Evolutionary conservation across 1,140 invertebrate genomes (phyloP).

Genomic region (Hormaphis cornu): DNA sequence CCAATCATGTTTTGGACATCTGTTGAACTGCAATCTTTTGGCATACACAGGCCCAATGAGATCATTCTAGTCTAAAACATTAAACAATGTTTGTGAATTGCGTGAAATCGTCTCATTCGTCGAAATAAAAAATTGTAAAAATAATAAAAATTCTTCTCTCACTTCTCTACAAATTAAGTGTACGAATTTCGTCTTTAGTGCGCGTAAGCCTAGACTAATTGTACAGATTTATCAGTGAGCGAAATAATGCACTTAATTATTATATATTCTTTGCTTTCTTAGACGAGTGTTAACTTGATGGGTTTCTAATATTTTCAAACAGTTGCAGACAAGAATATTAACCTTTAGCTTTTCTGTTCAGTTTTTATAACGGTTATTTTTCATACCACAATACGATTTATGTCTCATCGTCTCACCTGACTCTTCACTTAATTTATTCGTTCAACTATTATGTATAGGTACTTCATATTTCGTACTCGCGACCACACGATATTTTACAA

Average conservation of each 20-base stretch:
- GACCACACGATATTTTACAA: neutral
- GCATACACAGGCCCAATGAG: constrained; percentile 62
- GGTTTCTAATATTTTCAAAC: neutral
- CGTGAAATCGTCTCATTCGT: no score
- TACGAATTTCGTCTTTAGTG: no score
- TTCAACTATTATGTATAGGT: neutral
- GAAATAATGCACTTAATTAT: no score
- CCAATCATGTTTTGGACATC: constrained; percentile 53
- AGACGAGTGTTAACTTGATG: neutral
- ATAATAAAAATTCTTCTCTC: no score
- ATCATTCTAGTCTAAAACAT: constrained; percentile 52
- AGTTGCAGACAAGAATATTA: neutral
- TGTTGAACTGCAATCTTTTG: constrained; percentile 52
- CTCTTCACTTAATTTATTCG: neutral
- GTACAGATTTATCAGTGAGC: no score
- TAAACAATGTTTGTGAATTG: neutral
- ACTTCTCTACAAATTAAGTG: no score
- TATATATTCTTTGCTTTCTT: neutral
- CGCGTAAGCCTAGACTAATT: no score
- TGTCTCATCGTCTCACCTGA: neutral
- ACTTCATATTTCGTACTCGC: neutral
- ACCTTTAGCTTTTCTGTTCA: neutral
- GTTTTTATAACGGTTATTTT: neutral
- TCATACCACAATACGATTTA: neutral
- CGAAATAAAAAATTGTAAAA: no score